Evolutionary conservation across 2,888 invertebrate genomes (phyloP), one percentile per base, ranked within the genome.

Genomic region (Tubulanus polymorphus): DNA sequence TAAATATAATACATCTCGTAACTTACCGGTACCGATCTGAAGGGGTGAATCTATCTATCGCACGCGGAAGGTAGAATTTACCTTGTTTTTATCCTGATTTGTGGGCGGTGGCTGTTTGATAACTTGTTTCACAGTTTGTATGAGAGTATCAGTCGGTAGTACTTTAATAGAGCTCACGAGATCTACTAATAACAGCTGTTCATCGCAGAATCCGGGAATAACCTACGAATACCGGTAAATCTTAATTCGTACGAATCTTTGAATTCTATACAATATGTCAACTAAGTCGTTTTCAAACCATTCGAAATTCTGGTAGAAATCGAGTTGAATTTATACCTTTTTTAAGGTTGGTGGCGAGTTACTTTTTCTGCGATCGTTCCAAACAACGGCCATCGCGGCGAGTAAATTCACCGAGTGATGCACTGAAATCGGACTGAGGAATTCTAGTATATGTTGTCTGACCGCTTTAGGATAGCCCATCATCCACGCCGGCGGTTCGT

Each of bases 311-410:
- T n/a, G n/a, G n/a, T n/a, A n/a, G n/a, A n/a, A n/a, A n/a, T n/a
- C n/a, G n/a, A n/a, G n/a, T n/a, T n/a, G n/a, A n/a, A 2, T 45
- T 29, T 12, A 52, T 54, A 48, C 63, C 68, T 67, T 65, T 65
- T 59, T 71, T 68, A 49, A 86, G 80, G 67, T 46, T 47, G 47
- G 51, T 49, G 25, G 51, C 53, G 23, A 46, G 46, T 60, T 66
- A 70, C 54, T 18, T 15, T 66, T 68, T 37, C 76, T 66, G 30
- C 76, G 66, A 65, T 91, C 88, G 74, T 88, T 87, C 92, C 92
- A 93, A 29, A 90, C 90, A 5, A 91, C 87, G 1, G 91, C 88
- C 57, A 92, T 84, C 2, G 91, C 89, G 6, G 89, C 88, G 55
- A 93, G 80, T 68, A 93, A 88, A 72, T 88, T 88, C 18, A 86